phyloP scores from a whole-genome alignment of 2,888 invertebrate species.

The Euphydryas editha region DNA sequence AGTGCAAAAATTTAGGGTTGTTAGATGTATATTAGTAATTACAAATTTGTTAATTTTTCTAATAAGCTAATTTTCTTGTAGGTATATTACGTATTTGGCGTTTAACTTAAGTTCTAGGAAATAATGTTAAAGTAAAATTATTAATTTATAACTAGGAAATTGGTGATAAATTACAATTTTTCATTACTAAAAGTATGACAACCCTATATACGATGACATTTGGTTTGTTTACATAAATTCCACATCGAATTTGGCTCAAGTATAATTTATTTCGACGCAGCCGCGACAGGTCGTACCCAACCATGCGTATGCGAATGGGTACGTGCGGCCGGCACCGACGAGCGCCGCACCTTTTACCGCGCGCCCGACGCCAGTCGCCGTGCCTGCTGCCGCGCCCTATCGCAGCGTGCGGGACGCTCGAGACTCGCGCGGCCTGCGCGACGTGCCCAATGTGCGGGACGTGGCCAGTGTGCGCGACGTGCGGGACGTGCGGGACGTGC shows the following conservation, averaged over 20 bases:
- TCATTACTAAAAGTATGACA: too few relatives aligned
- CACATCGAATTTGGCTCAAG: neutral
- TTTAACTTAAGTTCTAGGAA: too few relatives aligned
- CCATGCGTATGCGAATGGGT: conserved; percentile 61
- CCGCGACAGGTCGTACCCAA: conserved; percentile 52
- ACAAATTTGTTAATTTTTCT: too few relatives aligned
- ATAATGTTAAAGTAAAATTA: too few relatives aligned
- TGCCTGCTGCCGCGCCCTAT: conserved; percentile 41
- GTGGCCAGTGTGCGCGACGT: conserved; percentile 38
- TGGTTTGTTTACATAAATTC: too few relatives aligned
- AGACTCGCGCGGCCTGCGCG: conserved; percentile 45
- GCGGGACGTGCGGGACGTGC: conserved; percentile 32
- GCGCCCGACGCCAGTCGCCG: conserved; percentile 37
- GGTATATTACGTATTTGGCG: too few relatives aligned
- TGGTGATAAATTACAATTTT: too few relatives aligned
- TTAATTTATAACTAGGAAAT: too few relatives aligned
- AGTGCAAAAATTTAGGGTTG: too few relatives aligned
- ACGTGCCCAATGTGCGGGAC: conserved; percentile 50
- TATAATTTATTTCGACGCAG: conserved; percentile 38
- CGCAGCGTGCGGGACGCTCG: conserved; percentile 37
- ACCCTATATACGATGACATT: too few relatives aligned
- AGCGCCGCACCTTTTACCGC: conserved; percentile 27
- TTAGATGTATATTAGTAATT: too few relatives aligned
- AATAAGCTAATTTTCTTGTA: too few relatives aligned
- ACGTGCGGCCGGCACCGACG: conserved; percentile 54